Evolutionary conservation across 2,113 vertebrate genomes (phyloP).

Genomic region (Hemichromis elongatus): DNA sequence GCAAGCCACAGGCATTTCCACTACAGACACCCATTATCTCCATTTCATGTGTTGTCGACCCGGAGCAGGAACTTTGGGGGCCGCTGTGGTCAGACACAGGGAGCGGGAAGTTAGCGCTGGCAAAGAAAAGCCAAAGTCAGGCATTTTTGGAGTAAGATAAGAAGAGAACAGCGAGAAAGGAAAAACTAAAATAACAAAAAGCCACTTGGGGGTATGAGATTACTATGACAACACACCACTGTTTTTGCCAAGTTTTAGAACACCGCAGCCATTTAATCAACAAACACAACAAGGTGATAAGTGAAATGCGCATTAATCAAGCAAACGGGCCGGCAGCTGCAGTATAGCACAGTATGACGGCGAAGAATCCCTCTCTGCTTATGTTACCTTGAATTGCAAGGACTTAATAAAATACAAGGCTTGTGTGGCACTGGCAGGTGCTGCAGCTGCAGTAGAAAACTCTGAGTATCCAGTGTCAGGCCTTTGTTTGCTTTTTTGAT

Average conservation of each 20-base stretch:
- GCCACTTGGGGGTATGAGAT: slow-evolving; percentile 39
- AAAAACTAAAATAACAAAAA: slow-evolving; percentile 72
- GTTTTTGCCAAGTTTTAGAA: slow-evolving; percentile 43
- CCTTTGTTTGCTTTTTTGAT: slow-evolving; percentile 73
- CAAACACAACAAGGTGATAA: slow-evolving; percentile 44
- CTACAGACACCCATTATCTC: slow-evolving; percentile 63
- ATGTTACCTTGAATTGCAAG: slow-evolving; percentile 39
- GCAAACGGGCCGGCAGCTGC: background rate
- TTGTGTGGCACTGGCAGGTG: slow-evolving; percentile 74
- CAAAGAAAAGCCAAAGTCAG: slow-evolving; percentile 65
- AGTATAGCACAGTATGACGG: background rate
- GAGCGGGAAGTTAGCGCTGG: slow-evolving; percentile 64
- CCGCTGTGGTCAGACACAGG: slow-evolving; percentile 54
- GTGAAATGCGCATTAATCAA: slow-evolving; percentile 31
- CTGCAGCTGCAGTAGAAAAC: slow-evolving; percentile 36
- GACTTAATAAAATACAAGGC: slow-evolving; percentile 20
- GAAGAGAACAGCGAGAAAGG: slow-evolving; percentile 62
- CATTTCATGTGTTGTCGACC: slow-evolving; percentile 47
- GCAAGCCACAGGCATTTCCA: slow-evolving; percentile 60
- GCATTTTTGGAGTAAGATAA: slow-evolving; percentile 77
- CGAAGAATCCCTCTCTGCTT: background rate
- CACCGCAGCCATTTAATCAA: slow-evolving; percentile 35
- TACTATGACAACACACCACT: slow-evolving; percentile 51
- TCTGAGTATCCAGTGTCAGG: slow-evolving; percentile 60
- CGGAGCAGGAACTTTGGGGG: slow-evolving; percentile 62